Conservation (phyloP, 37 sponge, comb jelly and placozoan genomes). For the Spongilla lacustris region DNA sequence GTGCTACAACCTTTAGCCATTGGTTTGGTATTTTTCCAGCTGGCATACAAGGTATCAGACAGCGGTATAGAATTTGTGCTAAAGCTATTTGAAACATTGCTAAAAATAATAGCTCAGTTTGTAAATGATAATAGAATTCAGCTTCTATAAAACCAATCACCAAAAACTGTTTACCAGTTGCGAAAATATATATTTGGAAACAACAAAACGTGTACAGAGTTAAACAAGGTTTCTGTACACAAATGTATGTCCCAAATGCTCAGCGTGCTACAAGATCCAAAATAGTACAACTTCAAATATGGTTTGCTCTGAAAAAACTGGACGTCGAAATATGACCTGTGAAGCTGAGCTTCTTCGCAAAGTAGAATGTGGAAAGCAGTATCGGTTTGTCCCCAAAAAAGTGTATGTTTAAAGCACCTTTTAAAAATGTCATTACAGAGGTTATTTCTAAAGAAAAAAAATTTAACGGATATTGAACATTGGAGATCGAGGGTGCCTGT, state of each 20-base stretch:
- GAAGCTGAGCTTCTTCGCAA: constrained; percentile 11
- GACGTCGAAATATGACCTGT: constrained; percentile 6
- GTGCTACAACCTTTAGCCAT: neutral
- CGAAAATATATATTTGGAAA: neutral
- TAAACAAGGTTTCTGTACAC: constrained; percentile 18
- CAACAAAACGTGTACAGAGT: neutral
- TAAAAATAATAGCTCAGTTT: too few species aligned
- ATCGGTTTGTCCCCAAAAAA: constrained; percentile 17
- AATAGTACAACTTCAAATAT: constrained; percentile 2
- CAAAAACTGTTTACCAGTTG: too few species aligned
- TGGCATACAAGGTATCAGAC: neutral
- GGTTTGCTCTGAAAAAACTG: neutral
- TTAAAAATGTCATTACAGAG: constrained; percentile 12
- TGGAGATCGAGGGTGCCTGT: constrained; percentile 12
- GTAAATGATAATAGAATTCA: too few species aligned
- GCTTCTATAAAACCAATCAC: too few species aligned
- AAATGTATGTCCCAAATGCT: constrained; percentile 52
- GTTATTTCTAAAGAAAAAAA: neutral
- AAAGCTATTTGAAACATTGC: too few species aligned
- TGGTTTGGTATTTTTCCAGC: neutral
- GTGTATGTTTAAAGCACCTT: constrained; percentile 12
- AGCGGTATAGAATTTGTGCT: neutral
- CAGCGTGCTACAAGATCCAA: neutral
- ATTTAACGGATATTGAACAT: constrained; percentile 30
- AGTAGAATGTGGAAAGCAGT: neutral